A percentile compares a stretch with the other conserved stretches of the same genome.
These are phyloP conservation scores for Allophyes oxyacanthae DNA, from an alignment of 2,888 invertebrate genomes.

Conservation along the genomic window DNA sequence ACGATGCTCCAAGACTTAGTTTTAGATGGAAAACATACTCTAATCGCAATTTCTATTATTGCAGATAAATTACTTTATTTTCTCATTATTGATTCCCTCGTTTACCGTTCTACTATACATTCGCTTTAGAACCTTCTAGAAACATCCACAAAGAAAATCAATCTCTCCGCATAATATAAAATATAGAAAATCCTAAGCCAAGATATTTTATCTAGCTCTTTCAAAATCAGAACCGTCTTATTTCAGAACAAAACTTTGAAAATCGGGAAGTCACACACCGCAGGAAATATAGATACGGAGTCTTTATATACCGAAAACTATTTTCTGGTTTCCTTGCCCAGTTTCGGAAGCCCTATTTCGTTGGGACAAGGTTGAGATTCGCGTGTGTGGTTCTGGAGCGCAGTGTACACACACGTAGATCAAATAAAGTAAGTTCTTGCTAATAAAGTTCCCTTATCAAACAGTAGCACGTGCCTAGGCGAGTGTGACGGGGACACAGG, in stretches of 20 bases:
- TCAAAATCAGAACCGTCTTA: constrained; percentile 49
- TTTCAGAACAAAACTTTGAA: constrained; percentile 52
- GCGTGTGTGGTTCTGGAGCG: constrained; percentile 5
- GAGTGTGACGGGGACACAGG: constrained; percentile 44
- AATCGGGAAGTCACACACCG: constrained; percentile 48
- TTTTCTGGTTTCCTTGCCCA: constrained; percentile 18
- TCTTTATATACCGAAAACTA: constrained; percentile 34
- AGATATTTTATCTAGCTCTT: constrained; percentile 49
- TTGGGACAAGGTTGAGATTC: constrained; percentile 22
- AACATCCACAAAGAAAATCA: constrained; percentile 52
- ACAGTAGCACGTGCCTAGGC: constrained; percentile 66
- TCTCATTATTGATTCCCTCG: constrained; percentile 20
- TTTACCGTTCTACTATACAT: constrained; percentile 44
- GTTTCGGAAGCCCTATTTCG: constrained; percentile 5
- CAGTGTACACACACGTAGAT: constrained; percentile 54
- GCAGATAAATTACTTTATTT: too few relatives aligned
- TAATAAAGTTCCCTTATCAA: constrained; percentile 78
- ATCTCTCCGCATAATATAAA: constrained; percentile 38
- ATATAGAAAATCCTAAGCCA: constrained; percentile 47
- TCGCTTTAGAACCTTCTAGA: constrained; percentile 48
- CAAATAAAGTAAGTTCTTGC: constrained; percentile 70
- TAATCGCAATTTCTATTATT: too few relatives aligned
- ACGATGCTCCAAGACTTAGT: too few relatives aligned
- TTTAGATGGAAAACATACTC: too few relatives aligned
- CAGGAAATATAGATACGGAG: constrained; percentile 46